Evolutionary conservation across 1,140 invertebrate species (phyloP), one percentile per base, ranked within the genome.

Genomic region (Amphibalanus amphitrite): DNA sequence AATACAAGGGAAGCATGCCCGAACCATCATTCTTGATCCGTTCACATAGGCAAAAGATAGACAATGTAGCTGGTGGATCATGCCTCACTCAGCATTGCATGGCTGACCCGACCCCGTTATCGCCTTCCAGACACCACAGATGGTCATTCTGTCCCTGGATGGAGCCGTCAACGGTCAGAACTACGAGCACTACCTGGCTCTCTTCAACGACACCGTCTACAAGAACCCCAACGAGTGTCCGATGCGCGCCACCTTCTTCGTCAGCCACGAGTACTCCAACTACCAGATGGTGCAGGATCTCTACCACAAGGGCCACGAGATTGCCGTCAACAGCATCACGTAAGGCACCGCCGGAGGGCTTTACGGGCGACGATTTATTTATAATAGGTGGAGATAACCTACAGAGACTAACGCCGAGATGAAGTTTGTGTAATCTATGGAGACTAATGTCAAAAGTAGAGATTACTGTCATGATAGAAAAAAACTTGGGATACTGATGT

Each of bases 201-300:
- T 95, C 67, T 92, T 95, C 77, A 68, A 74, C 15, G 72, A 73
- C 25, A 74, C 74, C 69, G 69, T 74, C n/a, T 73, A 71, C 28
- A 83, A 87, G 76, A 95, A 95, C 83, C 90, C 92, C 0, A 95
- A 95, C 78, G 90, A 90, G 17, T 97, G 94, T 79, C 85, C 88
- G 0, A 89, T 97, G 67, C 88, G 86, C 73, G 93, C 91, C 74
- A 97, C 94, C 3, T 95, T 97, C 82, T 97, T 97, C 81, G 85
- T 95, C 73, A 91, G 93, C 13, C 93, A 97, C 79, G 92, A 95
- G 79, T 96, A 93, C 81, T 93, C 91, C 77, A 93, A 97, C 81
- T 97, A 97, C 81, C 90, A 90, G 71, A 90, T 92, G 85, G 90
- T 95, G 10, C 91, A 95, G 79, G 82, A 90, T 75, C 82, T 96